These are phyloP conservation scores for Carlito syrichta DNA, from an alignment of 2,113 vertebrate species.

Conservation along the genomic window DNA sequence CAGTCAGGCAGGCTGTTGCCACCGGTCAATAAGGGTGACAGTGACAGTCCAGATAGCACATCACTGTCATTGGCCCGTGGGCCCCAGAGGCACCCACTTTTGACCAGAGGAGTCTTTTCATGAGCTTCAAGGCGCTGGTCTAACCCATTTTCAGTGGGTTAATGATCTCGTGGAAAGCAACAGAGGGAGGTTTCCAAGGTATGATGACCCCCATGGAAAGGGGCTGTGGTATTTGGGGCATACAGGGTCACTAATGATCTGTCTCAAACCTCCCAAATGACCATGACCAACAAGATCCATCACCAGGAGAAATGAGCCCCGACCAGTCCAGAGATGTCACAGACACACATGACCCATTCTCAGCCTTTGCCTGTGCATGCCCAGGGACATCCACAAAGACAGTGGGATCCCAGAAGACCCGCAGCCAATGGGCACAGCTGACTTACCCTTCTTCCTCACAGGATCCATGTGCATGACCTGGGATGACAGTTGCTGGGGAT, in stretches of 20 bases:
- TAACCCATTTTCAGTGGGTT: no score
- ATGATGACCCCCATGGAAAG: no score
- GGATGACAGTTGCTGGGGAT: not conserved
- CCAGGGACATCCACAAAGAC: not conserved
- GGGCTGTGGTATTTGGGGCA: not conserved
- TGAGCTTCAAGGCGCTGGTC: no score
- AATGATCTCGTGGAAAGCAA: not conserved
- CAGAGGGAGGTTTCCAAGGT: not conserved
- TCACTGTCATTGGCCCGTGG: not conserved
- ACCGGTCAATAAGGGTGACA: not conserved
- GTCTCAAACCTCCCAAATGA: not conserved
- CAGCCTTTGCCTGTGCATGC: not conserved
- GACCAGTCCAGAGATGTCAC: not conserved
- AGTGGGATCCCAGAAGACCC: not conserved
- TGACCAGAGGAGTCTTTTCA: no score
- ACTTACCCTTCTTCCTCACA: not conserved
- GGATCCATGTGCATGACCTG: not conserved
- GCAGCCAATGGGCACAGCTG: not conserved
- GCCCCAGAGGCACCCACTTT: not conserved
- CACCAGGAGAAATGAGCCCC: not conserved
- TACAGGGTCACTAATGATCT: not conserved
- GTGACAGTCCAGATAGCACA: not conserved
- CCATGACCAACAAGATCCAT: not conserved
- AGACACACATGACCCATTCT: not conserved
- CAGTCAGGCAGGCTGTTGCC: not conserved